Conservation (phyloP, 2,888 invertebrate genomes). For the Gandaritis pyraliata region DNA sequence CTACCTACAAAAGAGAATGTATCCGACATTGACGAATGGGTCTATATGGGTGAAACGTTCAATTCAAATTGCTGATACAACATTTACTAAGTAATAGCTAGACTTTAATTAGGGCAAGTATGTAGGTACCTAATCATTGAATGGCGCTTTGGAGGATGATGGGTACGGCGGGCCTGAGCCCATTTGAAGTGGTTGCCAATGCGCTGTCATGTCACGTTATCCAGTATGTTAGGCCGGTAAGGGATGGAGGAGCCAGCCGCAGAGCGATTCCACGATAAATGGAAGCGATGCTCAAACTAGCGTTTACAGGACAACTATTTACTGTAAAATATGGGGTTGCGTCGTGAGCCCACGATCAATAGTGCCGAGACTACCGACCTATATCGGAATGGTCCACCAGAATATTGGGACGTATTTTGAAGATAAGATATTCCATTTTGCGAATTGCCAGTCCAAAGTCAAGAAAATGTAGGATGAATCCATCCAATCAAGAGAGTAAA, state of each 20-base stretch:
- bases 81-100: conserved; percentile 28
- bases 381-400: conserved; percentile 46
- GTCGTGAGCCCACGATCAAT: conserved; percentile 52
- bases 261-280: conserved; percentile 59
- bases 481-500: conserved; percentile 16
- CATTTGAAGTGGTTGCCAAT: conserved; percentile 46
- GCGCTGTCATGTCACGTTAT: conserved; percentile 64
- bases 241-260: conserved; percentile 54
- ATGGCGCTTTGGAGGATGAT: conserved; percentile 40
- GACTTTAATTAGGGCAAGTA: not conserved
- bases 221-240: conserved; percentile 59
- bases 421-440: conserved; percentile 29
- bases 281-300: conserved; percentile 56
- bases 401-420: conserved; percentile 31
- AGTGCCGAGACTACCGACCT: conserved; percentile 47
- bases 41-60: conserved; percentile 10
- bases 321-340: conserved; percentile 61
- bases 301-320: conserved; percentile 61
- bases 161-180: conserved; percentile 40
- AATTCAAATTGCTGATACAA: conserved; percentile 25
- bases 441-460: conserved; percentile 17
- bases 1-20: not conserved
- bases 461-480: conserved; percentile 19
- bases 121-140: conserved; percentile 23
- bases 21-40: conserved; percentile 1